Conservation (phyloP, 1,140 invertebrate species). For the Cotesia typhae region DNA sequence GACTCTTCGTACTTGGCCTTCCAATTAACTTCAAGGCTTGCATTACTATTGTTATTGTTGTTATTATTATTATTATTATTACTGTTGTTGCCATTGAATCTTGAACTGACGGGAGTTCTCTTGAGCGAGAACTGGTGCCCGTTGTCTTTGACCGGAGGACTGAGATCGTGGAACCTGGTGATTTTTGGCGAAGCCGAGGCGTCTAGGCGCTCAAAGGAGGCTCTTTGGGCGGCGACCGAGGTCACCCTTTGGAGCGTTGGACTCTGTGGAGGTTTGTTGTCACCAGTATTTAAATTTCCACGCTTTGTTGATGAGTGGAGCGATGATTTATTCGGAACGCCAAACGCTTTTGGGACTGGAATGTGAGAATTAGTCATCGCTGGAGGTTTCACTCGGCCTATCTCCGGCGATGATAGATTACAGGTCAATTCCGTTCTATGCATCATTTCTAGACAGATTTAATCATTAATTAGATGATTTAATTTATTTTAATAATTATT, state of each 20-base stretch:
- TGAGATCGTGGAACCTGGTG: conserved; percentile 25
- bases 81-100: conserved; percentile 28
- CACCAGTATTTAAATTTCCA: conserved; percentile 14
- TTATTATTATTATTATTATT: conserved; percentile 29
- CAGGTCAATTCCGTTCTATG: conserved; percentile 58
- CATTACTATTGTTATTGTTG: conserved; percentile 25
- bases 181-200: conserved; percentile 39
- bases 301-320: conserved; percentile 28
- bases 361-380: conserved; percentile 55
- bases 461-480: too few relatives aligned
- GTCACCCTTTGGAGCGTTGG: conserved; percentile 47
- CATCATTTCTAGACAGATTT: conserved; percentile 45
- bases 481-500: too few relatives aligned
- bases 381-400: conserved; percentile 28
- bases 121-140: conserved; percentile 22
- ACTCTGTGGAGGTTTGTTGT: conserved; percentile 5
- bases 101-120: conserved; percentile 5
- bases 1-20: conserved; percentile 74
- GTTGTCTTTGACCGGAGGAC: conserved; percentile 28
- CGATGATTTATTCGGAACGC: conserved; percentile 46
- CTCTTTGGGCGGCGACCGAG: conserved; percentile 59
- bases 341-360: conserved; percentile 53
- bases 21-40: conserved; percentile 63
- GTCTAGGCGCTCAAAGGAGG: conserved; percentile 59
- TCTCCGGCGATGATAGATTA: conserved; percentile 39